A percentile compares a stretch with the other conserved stretches of the same genome.
These are phyloP conservation scores for Calidris pugnax DNA, from an alignment of 2,113 vertebrate species.

Conservation along the genomic window DNA sequence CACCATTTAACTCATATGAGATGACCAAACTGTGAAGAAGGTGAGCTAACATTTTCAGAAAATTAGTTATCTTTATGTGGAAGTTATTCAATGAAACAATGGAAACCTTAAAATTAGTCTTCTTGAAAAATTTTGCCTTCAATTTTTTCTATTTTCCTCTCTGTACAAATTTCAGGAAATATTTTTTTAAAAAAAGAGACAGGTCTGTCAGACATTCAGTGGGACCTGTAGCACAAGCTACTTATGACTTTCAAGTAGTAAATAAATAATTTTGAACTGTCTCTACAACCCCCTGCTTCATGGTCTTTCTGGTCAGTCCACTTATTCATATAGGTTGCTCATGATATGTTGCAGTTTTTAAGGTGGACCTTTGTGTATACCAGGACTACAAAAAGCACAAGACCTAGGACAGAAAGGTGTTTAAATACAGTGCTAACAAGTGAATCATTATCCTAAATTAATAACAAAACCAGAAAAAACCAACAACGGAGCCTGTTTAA, in stretches of 20 bases:
- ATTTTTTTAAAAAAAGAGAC: background rate
- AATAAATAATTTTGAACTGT: background rate
- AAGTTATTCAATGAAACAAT: background rate
- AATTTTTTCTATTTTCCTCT: background rate
- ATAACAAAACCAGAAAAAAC: background rate
- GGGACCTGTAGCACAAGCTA: background rate
- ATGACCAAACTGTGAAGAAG: background rate
- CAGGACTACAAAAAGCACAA: background rate
- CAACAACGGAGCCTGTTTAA: background rate
- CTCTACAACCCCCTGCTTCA: background rate
- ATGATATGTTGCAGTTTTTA: background rate
- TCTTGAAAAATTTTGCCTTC: background rate
- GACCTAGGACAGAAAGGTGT: background rate
- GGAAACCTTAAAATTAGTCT: background rate
- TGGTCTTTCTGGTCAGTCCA: background rate
- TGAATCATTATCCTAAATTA: background rate
- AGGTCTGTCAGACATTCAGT: background rate
- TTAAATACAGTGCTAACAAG: background rate
- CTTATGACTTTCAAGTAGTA: background rate
- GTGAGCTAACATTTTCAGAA: background rate
- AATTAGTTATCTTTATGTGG: background rate
- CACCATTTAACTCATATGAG: fast-evolving
- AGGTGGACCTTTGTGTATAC: background rate
- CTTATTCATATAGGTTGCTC: background rate
- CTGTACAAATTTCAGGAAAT: background rate